Percentiles rank a stretch among this genome's conserved stretches.
Evolutionary conservation across 2,113 vertebrate genomes (phyloP).

Genomic region (Anarhynchus alexandrinus): DNA sequence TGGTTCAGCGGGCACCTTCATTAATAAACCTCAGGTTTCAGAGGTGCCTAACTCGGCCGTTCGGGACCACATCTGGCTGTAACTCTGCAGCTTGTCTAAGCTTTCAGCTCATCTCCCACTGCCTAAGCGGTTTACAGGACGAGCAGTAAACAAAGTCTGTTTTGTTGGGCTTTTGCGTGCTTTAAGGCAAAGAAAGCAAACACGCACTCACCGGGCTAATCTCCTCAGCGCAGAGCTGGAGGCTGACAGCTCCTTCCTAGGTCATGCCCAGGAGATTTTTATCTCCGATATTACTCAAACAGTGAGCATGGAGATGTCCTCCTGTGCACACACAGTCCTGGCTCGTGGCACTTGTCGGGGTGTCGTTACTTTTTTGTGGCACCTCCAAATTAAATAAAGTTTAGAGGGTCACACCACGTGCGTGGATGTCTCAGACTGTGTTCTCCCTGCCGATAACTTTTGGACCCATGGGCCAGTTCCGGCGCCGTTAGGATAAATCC

Average conservation of each 20-base stretch:
- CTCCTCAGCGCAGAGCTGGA: background rate
- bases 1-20: conserved; percentile 43
- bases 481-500: background rate
- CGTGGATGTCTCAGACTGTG: background rate
- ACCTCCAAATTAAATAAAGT: background rate
- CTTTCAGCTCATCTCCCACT: background rate
- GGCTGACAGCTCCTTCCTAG: background rate
- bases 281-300: background rate
- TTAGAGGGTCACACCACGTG: rapidly evolving
- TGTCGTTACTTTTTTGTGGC: background rate
- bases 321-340: rapidly evolving
- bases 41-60: conserved; percentile 22
- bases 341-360: background rate
- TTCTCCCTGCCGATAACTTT: background rate
- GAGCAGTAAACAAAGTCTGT: conserved; percentile 51
- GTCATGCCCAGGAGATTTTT: background rate
- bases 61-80: conserved; percentile 37
- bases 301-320: rapidly evolving
- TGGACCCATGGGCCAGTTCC: background rate
- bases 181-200: conserved; percentile 38
- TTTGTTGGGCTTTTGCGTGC: conserved; percentile 33
- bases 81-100: conserved; percentile 4
- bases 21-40: conserved; percentile 53
- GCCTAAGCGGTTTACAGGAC: conserved; percentile 34
- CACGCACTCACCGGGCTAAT: background rate